Conservation (phyloP, 2,797 vertebrate species). For the Sitta carolinensis region DNA sequence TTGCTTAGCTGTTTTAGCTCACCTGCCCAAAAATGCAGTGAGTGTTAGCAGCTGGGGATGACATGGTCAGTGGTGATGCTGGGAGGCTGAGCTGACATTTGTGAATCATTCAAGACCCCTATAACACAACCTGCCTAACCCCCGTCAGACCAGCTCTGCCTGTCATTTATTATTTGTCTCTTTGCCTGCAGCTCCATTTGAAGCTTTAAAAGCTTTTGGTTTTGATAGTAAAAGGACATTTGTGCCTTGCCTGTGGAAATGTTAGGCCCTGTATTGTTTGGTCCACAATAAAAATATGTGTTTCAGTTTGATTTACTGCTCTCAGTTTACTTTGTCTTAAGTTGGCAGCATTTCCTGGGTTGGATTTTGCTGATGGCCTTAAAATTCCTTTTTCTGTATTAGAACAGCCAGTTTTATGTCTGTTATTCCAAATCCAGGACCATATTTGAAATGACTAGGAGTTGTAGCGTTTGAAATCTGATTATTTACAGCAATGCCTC, state of each 20-base stretch:
- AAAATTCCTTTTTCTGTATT: slow-evolving; percentile 18
- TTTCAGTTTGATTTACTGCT: slow-evolving; percentile 58
- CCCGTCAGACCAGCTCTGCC: not conserved
- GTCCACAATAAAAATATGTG: slow-evolving; percentile 46
- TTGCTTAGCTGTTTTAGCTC: not conserved
- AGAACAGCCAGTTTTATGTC: slow-evolving; percentile 21
- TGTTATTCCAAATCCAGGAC: slow-evolving; percentile 40
- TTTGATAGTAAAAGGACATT: slow-evolving; percentile 47
- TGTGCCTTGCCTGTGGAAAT: slow-evolving; percentile 50
- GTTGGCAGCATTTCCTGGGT: slow-evolving; percentile 47
- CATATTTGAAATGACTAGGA: slow-evolving; percentile 43
- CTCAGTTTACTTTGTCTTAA: slow-evolving; percentile 55
- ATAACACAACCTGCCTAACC: not conserved
- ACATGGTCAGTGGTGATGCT: not conserved
- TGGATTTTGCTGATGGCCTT: slow-evolving; percentile 55
- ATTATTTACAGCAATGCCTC: slow-evolving; percentile 60
- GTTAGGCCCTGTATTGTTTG: slow-evolving; percentile 10
- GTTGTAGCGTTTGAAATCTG: slow-evolving; percentile 25
- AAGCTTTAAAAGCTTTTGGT: slow-evolving; percentile 57
- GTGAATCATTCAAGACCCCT: not conserved
- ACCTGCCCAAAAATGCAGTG: not conserved
- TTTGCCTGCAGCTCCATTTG: slow-evolving; percentile 32
- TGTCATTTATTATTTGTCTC: slow-evolving; percentile 19
- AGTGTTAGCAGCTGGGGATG: not conserved
- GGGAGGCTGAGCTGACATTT: not conserved